These are phyloP conservation scores for Lepidurus couesii DNA, from an alignment of 1,140 invertebrate genomes.

Conservation along the genomic window DNA sequence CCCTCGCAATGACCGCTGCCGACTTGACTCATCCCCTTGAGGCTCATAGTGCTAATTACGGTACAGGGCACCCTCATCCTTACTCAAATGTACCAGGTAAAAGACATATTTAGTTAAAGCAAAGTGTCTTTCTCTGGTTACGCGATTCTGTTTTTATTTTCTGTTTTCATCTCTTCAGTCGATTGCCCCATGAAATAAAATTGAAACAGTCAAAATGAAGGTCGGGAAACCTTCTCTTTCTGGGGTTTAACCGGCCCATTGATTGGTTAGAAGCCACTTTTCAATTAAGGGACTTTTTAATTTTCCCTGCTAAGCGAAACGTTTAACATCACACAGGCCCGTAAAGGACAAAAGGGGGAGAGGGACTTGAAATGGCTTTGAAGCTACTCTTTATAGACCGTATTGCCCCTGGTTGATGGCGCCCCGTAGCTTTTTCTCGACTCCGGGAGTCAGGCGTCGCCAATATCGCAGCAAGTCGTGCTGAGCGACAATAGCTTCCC, in stretches of 20 bases:
- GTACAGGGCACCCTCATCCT: conserved; percentile 27
- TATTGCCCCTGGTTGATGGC: not conserved
- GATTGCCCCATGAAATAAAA: no score
- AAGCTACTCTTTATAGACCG: conserved; percentile 5
- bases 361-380: not conserved
- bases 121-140: not conserved
- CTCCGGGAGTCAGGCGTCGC: not conserved
- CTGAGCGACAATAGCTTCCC: conserved; percentile 2
- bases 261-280: not conserved
- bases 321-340: not conserved
- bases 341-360: not conserved
- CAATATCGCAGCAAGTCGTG: conserved; percentile 14
- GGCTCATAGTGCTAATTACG: conserved; percentile 38
- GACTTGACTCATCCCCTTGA: conserved; percentile 45
- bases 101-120: not conserved
- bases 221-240: no score
- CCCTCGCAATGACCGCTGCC: conserved; percentile 44
- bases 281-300: conserved; percentile 5
- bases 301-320: not conserved
- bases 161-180: no score
- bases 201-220: no score
- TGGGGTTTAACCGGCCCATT: not conserved
- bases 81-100: conserved; percentile 28
- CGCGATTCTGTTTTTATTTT: not conserved
- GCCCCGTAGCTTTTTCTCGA: not conserved